Conservation (phyloP, 2,888 invertebrate genomes). For the Aphelenchoides bicaudatus region DNA sequence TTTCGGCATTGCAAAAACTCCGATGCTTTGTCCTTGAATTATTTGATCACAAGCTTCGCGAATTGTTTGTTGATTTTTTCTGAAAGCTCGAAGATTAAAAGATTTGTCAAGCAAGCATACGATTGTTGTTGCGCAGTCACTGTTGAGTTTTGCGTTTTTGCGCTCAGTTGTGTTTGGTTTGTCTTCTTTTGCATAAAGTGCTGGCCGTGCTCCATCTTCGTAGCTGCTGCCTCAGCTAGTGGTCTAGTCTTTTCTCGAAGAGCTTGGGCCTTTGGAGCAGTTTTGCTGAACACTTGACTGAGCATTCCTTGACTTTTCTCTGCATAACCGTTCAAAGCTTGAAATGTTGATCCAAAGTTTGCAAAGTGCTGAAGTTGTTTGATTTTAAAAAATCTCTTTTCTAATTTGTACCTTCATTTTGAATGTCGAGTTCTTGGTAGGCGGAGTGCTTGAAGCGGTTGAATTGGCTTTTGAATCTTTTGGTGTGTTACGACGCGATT, state of each 20-base stretch:
- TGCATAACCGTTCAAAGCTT: conserved; percentile 53
- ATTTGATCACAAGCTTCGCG: conserved; percentile 65
- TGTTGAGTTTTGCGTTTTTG: conserved; percentile 36
- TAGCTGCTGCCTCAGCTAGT: conserved; percentile 46
- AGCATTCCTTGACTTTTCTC: conserved; percentile 58
- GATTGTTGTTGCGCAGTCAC: conserved; percentile 52
- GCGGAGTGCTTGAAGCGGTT: conserved; percentile 36
- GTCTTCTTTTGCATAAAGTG: conserved; percentile 42
- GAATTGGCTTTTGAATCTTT: background rate
- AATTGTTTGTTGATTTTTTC: conserved; percentile 60
- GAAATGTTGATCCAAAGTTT: no score
- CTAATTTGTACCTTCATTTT: conserved; percentile 41
- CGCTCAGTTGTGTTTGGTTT: conserved; percentile 29
- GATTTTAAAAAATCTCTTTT: no score
- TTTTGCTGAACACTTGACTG: conserved; percentile 52
- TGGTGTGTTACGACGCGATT: conserved; percentile 23
- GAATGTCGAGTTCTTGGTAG: conserved; percentile 38
- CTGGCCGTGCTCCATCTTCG: conserved; percentile 53
- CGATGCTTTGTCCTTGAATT: conserved; percentile 85
- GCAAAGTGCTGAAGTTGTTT: no score
- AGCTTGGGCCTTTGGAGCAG: conserved; percentile 60
- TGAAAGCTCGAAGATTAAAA: conserved; percentile 35
- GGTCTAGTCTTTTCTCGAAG: conserved; percentile 56
- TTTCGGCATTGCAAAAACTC: conserved; percentile 79
- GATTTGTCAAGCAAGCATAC: conserved; percentile 23